These are phyloP conservation scores for Drosophila ohnishii DNA, from an alignment of 1,140 invertebrate species.

Conservation along the genomic window DNA sequence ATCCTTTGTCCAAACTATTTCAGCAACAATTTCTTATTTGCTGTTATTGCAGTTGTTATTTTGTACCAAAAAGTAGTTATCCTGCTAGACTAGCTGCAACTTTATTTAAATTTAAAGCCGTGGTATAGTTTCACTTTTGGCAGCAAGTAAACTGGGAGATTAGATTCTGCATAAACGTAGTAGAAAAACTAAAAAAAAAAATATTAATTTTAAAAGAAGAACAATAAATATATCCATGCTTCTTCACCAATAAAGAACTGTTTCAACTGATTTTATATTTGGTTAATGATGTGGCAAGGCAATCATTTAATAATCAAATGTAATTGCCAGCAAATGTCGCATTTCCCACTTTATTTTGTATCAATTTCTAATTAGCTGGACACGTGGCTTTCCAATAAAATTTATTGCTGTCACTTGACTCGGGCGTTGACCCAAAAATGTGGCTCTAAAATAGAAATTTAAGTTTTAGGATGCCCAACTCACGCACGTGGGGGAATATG, in stretches of 20 bases:
- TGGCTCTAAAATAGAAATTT: constrained; percentile 18
- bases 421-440: constrained; percentile 31
- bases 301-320: constrained; percentile 8
- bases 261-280: too few species aligned
- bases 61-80: constrained; percentile 13
- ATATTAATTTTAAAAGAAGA: too few species aligned
- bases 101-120: background rate
- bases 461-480: constrained; percentile 16
- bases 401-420: constrained; percentile 12
- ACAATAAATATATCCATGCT: too few species aligned
- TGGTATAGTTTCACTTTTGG: background rate
- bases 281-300: background rate
- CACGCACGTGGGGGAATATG: constrained; percentile 37
- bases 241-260: too few species aligned
- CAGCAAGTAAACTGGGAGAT: too few species aligned
- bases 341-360: constrained; percentile 30
- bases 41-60: constrained; percentile 5
- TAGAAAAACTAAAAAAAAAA: too few species aligned
- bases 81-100: background rate
- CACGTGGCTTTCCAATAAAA: constrained; percentile 21
- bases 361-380: constrained; percentile 25
- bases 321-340: constrained; percentile 32
- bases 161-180: too few species aligned
- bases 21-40: constrained; percentile 14
- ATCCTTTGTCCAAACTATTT: constrained; percentile 18